phyloP scores from a whole-genome alignment of 2,113 vertebrate species.

The Sarotherodon lohbergeri region DNA sequence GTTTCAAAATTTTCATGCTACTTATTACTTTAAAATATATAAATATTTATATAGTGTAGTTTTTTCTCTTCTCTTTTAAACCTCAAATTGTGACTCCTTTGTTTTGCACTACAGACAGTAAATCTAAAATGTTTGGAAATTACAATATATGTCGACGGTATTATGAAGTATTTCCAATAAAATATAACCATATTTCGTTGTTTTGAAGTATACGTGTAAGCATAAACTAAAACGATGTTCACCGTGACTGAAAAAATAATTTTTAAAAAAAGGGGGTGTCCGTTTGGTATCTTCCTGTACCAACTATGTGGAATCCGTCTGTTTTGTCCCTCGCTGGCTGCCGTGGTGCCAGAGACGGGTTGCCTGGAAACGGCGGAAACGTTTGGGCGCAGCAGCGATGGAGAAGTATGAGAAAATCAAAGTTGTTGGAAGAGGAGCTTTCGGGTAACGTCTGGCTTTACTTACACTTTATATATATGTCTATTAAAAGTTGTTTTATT shows the following conservation, averaged over 20 bases:
- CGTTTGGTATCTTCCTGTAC: background rate
- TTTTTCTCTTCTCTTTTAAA: background rate
- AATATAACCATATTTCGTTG: background rate
- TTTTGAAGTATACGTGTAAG: background rate
- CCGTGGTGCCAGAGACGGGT: slow-evolving; percentile 63
- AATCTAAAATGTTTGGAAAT: background rate
- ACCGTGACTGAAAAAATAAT: background rate
- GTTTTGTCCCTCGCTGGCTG: slow-evolving; percentile 46
- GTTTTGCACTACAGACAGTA: background rate
- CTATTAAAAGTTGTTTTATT: background rate
- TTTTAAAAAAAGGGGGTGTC: accelerated
- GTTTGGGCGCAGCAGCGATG: slow-evolving; percentile 65
- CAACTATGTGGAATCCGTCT: background rate
- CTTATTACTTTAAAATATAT: background rate
- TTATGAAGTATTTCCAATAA: background rate
- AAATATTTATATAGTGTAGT: background rate
- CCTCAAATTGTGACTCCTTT: background rate
- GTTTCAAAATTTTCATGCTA: background rate
- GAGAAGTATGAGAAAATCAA: slow-evolving; percentile 98
- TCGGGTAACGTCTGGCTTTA: slow-evolving; percentile 78
- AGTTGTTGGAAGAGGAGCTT: slow-evolving; percentile 94
- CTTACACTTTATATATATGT: background rate
- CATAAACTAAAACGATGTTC: background rate
- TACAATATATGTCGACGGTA: background rate
- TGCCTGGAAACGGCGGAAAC: slow-evolving; percentile 72